phyloP scores from a whole-genome alignment of 1,140 invertebrate genomes.

The Drosophila sechellia region DNA sequence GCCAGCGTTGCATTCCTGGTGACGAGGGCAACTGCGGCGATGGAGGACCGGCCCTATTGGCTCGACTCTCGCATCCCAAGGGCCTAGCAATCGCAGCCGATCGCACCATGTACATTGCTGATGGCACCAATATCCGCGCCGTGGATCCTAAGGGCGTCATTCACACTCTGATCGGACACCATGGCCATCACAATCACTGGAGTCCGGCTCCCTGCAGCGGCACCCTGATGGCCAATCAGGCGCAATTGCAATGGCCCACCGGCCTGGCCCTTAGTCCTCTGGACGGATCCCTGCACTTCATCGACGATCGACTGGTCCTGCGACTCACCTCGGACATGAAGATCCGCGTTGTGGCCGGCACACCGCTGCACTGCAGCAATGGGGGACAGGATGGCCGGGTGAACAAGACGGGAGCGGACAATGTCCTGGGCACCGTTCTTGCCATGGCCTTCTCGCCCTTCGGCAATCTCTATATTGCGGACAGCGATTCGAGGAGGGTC shows the following conservation, averaged over 20 bases:
- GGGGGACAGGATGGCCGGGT: conserved; percentile 80
- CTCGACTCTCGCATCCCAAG: conserved; percentile 98
- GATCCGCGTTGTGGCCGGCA: conserved; percentile 95
- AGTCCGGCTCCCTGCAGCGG: conserved; percentile 93
- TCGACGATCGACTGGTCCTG: conserved; percentile 96
- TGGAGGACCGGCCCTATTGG: conserved; percentile 93
- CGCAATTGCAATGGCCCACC: conserved; percentile 97
- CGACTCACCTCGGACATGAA: conserved; percentile 96
- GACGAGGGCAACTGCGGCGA: conserved; percentile 96
- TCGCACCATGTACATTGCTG: conserved; percentile 96
- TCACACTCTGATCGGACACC: conserved; percentile 96
- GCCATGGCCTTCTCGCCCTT: conserved; percentile 95
- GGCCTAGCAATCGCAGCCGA: conserved; percentile 96
- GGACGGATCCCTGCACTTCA: conserved; percentile 96
- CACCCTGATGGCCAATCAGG: conserved; percentile 91
- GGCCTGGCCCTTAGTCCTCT: conserved; percentile 96
- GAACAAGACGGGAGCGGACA: conserved; percentile 85
- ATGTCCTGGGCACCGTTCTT: conserved; percentile 90
- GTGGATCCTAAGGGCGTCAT: conserved; percentile 97
- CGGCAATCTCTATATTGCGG: conserved; percentile 97
- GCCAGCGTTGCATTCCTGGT: conserved; percentile 97
- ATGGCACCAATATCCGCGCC: conserved; percentile 96
- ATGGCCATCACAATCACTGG: conserved; percentile 96
- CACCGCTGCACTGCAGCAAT: conserved; percentile 92
- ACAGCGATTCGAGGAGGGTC: conserved; percentile 94